Evolutionary conservation across 1,140 invertebrate species (phyloP).

Genomic region (Thalassaphorura encarpata): DNA sequence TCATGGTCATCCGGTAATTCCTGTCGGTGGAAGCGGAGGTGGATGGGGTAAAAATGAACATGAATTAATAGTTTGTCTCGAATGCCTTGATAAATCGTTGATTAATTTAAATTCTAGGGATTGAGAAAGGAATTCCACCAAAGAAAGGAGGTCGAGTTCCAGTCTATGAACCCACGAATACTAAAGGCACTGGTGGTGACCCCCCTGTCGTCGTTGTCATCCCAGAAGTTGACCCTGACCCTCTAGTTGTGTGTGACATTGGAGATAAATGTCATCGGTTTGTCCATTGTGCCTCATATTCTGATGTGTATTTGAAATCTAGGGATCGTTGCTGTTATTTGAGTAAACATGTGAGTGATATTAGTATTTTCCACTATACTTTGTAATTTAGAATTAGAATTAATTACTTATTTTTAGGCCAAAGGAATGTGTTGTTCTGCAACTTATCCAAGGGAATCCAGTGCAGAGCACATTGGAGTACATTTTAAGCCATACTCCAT

Average conservation of each 20-base stretch:
- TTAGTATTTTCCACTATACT: not conserved
- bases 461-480: constrained; percentile 3
- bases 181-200: not conserved
- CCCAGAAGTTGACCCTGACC: not conserved
- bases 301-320: constrained; percentile 7
- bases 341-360: not conserved
- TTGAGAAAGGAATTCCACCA: no score
- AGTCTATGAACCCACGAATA: not conserved
- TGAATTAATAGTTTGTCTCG: no score
- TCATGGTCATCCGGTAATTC: no score
- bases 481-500: constrained; percentile 23
- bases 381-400: no score
- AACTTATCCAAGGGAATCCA: not conserved
- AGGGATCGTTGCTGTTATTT: constrained; percentile 19
- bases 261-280: constrained; percentile 20
- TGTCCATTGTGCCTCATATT: constrained; percentile 22
- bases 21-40: no score
- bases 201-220: not conserved
- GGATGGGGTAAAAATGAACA: no score
- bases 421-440: constrained; percentile 26
- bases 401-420: not conserved
- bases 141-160: no score
- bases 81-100: no score
- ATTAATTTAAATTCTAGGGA: no score
- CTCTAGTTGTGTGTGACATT: constrained; percentile 14